These are phyloP conservation scores for Hanleya hanleyi DNA, from an alignment of 2,888 invertebrate genomes.

Conservation along the genomic window DNA sequence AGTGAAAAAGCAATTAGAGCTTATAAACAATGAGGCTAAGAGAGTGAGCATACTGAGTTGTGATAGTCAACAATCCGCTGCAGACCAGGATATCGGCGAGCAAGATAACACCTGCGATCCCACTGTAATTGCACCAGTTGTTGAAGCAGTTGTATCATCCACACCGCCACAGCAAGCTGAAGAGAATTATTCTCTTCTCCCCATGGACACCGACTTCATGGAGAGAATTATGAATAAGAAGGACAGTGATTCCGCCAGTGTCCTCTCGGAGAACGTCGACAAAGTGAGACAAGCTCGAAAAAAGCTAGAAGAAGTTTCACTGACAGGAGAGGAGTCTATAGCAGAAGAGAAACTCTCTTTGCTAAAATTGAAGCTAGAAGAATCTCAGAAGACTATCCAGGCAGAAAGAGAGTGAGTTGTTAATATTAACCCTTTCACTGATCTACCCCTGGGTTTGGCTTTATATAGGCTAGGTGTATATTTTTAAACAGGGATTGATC, in stretches of 20 bases:
- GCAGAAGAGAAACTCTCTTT: constrained; percentile 60
- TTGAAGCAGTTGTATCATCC: neutral
- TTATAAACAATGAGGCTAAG: neutral
- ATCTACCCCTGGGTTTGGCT: too few relatives aligned
- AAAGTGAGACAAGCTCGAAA: neutral
- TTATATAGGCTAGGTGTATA: too few relatives aligned
- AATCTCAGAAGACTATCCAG: constrained; percentile 82
- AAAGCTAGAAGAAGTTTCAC: neutral
- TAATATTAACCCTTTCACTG: neutral
- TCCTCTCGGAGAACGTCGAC: neutral
- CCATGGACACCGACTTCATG: constrained; percentile 47
- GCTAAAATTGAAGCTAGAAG: constrained; percentile 82
- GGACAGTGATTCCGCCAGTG: constrained; percentile 16
- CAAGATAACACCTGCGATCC: neutral
- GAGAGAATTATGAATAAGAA: constrained; percentile 43
- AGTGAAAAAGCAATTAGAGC: constrained; percentile 6
- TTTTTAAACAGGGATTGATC: too few relatives aligned
- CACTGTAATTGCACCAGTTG: neutral
- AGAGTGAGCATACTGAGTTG: constrained; percentile 3
- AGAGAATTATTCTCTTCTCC: neutral
- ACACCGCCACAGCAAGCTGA: neutral
- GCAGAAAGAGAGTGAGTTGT: constrained; percentile 83
- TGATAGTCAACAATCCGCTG: constrained; percentile 17
- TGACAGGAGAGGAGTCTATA: constrained; percentile 19
- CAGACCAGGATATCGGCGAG: constrained; percentile 25